Base-by-base conservation (phyloP, 2,797 vertebrate species). In the Chaenodraco wilsoni region DNA sequence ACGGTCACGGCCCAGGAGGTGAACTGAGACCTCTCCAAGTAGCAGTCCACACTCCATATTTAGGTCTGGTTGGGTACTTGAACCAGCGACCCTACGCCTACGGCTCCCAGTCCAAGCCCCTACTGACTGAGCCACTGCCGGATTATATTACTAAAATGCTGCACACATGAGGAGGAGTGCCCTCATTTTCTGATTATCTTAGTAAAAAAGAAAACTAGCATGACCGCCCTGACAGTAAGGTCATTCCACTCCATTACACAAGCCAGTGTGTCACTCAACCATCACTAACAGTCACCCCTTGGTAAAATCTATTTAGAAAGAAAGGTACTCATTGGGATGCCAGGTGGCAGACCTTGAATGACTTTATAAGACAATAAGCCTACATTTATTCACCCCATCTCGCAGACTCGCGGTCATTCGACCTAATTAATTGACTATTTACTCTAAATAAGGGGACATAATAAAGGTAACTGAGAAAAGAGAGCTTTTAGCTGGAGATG, bases 351-450 rank as follows among this genome's bases (percentile, higher is more conserved):
- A 91, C 85, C 85, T 89, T 85, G 74, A 78, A 83, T 72, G 76
- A 81, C 83, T 88, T 87, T 81, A 87, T 93, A 92, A 90, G 81
- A 88, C 82, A 92, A 84, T 93, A 93, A 93, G 85, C 84, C 75
- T 54, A 63, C 84, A 85, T 91, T 91, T 88, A 69, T 77, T 37
- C 78, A 77, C 83, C 76, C 60, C 82, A 73, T 86, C 86, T 81
- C 76, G 84, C 55, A 84, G 73, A 74, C 75, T 65, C 12, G 8
- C 70, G 69, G 64, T 86, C 76, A 66, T 63, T 14, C 7, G 65
- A 72, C 71, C 62, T 57, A 63, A 77, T 78, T 55, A 77, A 76
- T 58, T 84, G 70, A 78, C 46, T 33, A 17, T 61, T 43, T 51
- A 21, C 21, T 56, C 31, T 62, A 68, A 76, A 87, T 87, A 83